Evolutionary conservation across 2,113 vertebrate genomes (phyloP), one percentile per base, ranked within the genome.

Genomic region (Pollachius pollachius): DNA sequence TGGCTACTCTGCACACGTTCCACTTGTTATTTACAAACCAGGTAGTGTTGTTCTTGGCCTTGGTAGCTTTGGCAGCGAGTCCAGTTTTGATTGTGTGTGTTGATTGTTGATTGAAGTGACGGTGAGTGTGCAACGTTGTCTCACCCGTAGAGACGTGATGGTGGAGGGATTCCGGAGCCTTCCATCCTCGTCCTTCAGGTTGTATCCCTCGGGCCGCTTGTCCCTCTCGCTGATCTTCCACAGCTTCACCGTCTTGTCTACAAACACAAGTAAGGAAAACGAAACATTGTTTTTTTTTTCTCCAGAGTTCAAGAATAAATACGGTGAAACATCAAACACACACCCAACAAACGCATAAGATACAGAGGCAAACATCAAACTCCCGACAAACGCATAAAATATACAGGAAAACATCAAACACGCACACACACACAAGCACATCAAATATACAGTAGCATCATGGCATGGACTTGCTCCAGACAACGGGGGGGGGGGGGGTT

Each of bases 201-300:
- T 99, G 91, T 99, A 99, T 63, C 97, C 97, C 84, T 99, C 97
- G 0, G 97, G 97, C 48, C 97, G 93, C 86, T 98, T 99, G 88
- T 99, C 97, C 65, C 97, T 83, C 86, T 99, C 97, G n/a, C 97
- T 99, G 85, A 99, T 97, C 85, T 99, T 99, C 97, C 97, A 99
- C 68, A 99, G 94, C 91, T 99, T 99, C 89, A 99, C 97, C 0
- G 96, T 99, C 93, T 99, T 99, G 91, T 99, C 96, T 98, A 84
- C 0, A 74, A 41, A 72, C 69, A 68, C 9, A 70, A 13, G 54
- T 12, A 1, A 16, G 52, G 16, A 30, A 30, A 30, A 30, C 21
- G 30, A 30, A 30, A 30, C 30, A 30, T 30, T 30, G 30, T 5
- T 30, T 23, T 23, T 23, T 23, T 23, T 30, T 30, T 30, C 30